phyloP scores from a whole-genome alignment of 1,140 invertebrate genomes.

The Aplysia californica region DNA sequence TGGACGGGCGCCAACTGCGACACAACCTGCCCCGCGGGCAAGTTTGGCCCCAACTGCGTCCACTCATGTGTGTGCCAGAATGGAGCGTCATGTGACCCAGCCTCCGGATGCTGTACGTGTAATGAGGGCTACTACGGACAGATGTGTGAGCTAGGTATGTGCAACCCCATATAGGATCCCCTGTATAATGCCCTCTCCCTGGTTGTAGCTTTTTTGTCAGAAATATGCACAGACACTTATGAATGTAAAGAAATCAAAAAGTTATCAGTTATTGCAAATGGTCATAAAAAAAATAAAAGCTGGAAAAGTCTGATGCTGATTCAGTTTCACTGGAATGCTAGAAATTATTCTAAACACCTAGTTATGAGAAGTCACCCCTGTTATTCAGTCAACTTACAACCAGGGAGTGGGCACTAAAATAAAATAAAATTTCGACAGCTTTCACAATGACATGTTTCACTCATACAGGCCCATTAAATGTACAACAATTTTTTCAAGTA shows the following conservation, averaged over 20 bases:
- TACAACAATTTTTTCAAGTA: no score
- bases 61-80: constrained; percentile 85
- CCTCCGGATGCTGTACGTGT: constrained; percentile 69
- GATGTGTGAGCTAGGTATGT: constrained; percentile 61
- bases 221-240: no score
- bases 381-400: no score
- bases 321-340: neutral
- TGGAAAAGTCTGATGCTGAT: neutral
- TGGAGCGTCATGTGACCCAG: constrained; percentile 61
- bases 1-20: constrained; percentile 80
- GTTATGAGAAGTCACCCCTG: no score
- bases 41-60: constrained; percentile 72
- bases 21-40: constrained; percentile 68
- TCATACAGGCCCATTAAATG: no score
- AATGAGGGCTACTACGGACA: constrained; percentile 66
- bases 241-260: no score
- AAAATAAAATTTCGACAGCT: no score
- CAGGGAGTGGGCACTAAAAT: no score
- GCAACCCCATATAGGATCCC: neutral
- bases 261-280: no score
- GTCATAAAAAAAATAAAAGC: no score
- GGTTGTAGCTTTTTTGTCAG: neutral
- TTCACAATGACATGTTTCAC: no score
- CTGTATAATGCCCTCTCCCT: constrained; percentile 2
- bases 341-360: no score